These are phyloP conservation scores for Rhombomys opimus DNA, from an alignment of 2,113 vertebrate species.

Conservation along the genomic window DNA sequence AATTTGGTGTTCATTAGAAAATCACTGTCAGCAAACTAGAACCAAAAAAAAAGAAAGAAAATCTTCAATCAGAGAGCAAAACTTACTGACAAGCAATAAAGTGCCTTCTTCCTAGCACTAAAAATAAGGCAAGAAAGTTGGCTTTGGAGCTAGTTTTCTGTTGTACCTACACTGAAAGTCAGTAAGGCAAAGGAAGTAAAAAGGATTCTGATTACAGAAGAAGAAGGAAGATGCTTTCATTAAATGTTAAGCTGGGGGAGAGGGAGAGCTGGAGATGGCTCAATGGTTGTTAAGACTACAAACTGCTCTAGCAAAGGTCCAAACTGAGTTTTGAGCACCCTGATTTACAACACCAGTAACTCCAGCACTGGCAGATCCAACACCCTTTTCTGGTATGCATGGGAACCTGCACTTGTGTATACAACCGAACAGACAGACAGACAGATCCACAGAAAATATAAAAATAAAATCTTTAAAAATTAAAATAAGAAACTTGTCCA, in stretches of 20 bases:
- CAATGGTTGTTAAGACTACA: not conserved
- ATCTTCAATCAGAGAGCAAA: not conserved
- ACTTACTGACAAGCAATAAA: not conserved
- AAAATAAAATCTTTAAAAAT: not conserved
- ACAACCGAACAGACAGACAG: not conserved
- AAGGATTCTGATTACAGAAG: not conserved
- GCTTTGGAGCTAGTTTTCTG: not conserved
- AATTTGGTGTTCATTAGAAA: not conserved
- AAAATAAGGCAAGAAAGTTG: not conserved
- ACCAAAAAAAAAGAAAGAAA: not conserved
- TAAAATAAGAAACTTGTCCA: not conserved
- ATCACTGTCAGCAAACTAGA: not conserved
- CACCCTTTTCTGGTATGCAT: not conserved
- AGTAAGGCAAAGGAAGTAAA: not conserved
- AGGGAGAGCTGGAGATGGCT: not conserved
- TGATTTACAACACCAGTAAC: not conserved
- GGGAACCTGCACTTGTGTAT: not conserved
- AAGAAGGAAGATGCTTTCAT: not conserved
- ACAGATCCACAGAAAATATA: not conserved
- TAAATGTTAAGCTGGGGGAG: not conserved
- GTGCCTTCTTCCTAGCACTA: not conserved
- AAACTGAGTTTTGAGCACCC: not conserved
- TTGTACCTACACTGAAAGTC: not conserved
- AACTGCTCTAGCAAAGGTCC: not conserved
- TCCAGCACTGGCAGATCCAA: not conserved